Percentiles rank a stretch among this genome's conserved stretches.
These are phyloP conservation scores for Dunckerocampus dactyliophorus DNA, from an alignment of 2,113 vertebrate species.

Conservation along the genomic window DNA sequence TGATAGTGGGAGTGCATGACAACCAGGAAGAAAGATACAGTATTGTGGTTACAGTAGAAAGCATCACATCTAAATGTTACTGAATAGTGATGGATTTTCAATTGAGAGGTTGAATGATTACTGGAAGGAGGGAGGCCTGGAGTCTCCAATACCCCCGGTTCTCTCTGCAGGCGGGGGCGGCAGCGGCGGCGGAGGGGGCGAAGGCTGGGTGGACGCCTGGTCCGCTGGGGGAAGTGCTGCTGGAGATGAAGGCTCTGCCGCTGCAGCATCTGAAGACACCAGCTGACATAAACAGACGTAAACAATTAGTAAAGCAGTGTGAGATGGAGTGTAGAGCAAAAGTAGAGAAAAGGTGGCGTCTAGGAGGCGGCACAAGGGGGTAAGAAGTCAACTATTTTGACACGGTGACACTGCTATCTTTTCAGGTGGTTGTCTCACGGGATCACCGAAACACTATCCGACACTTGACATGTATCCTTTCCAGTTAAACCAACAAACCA, in stretches of 20 bases:
- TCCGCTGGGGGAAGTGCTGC: slow-evolving; percentile 69
- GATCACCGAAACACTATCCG: slow-evolving; percentile 57
- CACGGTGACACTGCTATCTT: slow-evolving; percentile 56
- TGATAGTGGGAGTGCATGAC: slow-evolving; percentile 26
- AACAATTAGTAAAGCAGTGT: background rate
- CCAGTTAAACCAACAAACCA: slow-evolving; percentile 43
- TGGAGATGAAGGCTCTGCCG: slow-evolving; percentile 61
- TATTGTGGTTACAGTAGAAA: slow-evolving; percentile 10
- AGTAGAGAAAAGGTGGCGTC: slow-evolving; percentile 1
- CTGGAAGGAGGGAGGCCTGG: slow-evolving; percentile 90
- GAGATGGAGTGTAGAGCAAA: slow-evolving; percentile 24
- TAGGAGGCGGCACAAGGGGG: slow-evolving; percentile 16
- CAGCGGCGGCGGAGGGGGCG: slow-evolving; percentile 79
- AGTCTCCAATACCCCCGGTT: slow-evolving; percentile 88
- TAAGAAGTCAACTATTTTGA: slow-evolving; percentile 65
- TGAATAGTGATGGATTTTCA: background rate
- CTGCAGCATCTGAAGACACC: slow-evolving; percentile 80
- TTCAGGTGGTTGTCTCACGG: slow-evolving; percentile 58
- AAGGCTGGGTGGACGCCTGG: slow-evolving; percentile 66
- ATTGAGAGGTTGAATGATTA: slow-evolving; percentile 57
- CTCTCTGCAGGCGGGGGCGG: slow-evolving; percentile 82
- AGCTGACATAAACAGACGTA: slow-evolving; percentile 60
- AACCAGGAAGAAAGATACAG: slow-evolving; percentile 25
- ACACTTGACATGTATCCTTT: slow-evolving; percentile 58
- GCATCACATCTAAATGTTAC: background rate